Percentiles rank a stretch among this genome's conserved stretches.
Evolutionary conservation across 2,113 vertebrate genomes (phyloP).

Genomic region (Gambusia affinis): DNA sequence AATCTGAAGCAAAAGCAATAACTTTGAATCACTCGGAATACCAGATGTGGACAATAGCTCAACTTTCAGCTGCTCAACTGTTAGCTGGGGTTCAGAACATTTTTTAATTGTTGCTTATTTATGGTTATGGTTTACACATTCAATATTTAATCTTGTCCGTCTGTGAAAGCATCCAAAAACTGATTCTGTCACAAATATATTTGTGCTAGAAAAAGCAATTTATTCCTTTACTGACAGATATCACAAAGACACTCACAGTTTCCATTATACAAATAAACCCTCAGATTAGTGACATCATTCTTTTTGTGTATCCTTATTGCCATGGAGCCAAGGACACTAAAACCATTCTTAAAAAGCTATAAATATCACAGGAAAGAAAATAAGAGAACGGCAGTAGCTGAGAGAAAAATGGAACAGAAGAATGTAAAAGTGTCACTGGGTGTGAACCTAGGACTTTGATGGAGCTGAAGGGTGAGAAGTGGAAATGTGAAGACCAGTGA

Average conservation of each 20-base stretch:
- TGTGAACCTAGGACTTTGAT: conserved; percentile 37
- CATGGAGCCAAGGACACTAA: conserved; percentile 50
- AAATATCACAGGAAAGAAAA: not conserved
- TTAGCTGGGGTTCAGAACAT: not conserved
- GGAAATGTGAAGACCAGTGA: conserved; percentile 20
- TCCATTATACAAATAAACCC: not conserved
- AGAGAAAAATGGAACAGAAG: conserved; percentile 27
- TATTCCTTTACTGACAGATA: conserved; percentile 28
- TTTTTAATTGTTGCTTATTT: conserved; percentile 3
- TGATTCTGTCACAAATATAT: too few species aligned
- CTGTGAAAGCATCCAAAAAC: not conserved
- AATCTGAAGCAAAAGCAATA: conserved; percentile 4
- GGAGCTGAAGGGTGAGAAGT: conserved; percentile 48
- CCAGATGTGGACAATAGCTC: too few species aligned
- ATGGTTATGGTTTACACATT: conserved; percentile 14
- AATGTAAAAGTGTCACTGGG: conserved; percentile 42
- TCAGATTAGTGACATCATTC: conserved; percentile 21
- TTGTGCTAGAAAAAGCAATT: too few species aligned
- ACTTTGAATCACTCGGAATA: conserved; percentile 27
- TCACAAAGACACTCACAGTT: not conserved
- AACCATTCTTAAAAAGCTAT: not conserved
- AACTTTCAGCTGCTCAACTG: conserved; percentile 9
- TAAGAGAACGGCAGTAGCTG: conserved; percentile 10
- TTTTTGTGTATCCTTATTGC: conserved; percentile 47
- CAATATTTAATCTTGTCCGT: not conserved